Conservation (phyloP, 2,113 vertebrate genomes). For the Lipophrys pholis region DNA sequence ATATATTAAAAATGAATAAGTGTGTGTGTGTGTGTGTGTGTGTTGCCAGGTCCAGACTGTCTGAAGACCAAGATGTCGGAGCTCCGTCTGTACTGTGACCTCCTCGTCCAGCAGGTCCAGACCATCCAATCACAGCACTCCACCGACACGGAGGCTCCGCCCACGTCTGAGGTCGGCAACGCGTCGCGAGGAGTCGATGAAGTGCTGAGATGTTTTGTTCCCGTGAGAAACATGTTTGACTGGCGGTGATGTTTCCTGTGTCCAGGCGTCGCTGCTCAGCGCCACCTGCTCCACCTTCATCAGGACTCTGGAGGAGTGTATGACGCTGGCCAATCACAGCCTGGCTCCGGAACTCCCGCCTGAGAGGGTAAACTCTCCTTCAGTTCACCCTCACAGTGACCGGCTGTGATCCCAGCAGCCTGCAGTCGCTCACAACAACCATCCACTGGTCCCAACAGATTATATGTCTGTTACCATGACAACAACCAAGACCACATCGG, state of each 20-base stretch:
- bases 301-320: slow-evolving; percentile 96
- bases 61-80: slow-evolving; percentile 99
- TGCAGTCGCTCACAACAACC: too few species aligned
- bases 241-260: neutral
- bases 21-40: too few species aligned
- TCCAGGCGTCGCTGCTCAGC: slow-evolving; percentile 89
- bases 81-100: slow-evolving; percentile 97
- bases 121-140: slow-evolving; percentile 81
- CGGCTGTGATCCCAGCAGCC: too few species aligned
- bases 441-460: too few species aligned
- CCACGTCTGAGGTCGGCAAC: slow-evolving; percentile 59
- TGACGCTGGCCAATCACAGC: slow-evolving; percentile 94
- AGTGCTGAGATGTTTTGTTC: too few species aligned
- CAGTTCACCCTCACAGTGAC: too few species aligned
- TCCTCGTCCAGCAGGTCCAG: slow-evolving; percentile 81
- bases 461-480: too few species aligned
- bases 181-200: too few species aligned
- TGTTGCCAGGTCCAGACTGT: slow-evolving; percentile 81
- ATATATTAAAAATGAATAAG: too few species aligned
- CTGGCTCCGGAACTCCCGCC: slow-evolving; percentile 90
- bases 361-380: slow-evolving; percentile 54
- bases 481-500: too few species aligned
- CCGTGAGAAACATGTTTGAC: too few species aligned
- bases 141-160: slow-evolving; percentile 66
- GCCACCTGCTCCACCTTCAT: slow-evolving; percentile 97